phyloP scores from a whole-genome alignment of 2,797 vertebrate species.

The Harpagifer antarcticus region DNA sequence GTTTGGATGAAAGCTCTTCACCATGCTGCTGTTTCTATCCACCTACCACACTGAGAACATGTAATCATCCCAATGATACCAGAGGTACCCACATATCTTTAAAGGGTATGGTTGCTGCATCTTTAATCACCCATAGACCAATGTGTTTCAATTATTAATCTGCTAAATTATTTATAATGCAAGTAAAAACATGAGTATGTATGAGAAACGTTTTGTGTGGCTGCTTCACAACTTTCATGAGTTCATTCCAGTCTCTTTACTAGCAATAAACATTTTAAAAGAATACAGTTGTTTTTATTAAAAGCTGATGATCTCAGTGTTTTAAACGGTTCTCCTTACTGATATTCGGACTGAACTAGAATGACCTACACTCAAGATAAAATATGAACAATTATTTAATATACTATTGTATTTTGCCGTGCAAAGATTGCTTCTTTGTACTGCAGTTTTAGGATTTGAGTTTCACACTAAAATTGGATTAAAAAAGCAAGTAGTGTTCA shows the following conservation, averaged over 20 bases:
- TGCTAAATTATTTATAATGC: constrained; percentile 34
- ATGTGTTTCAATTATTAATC: constrained; percentile 39
- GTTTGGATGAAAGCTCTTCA: neutral
- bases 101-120: constrained; percentile 26
- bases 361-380: neutral
- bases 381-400: neutral
- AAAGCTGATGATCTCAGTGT: constrained; percentile 3
- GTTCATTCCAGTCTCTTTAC: constrained; percentile 11
- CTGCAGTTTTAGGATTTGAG: neutral
- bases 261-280: neutral
- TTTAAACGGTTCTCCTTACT: neutral
- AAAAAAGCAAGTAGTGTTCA: neutral
- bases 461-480: neutral
- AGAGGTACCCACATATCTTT: constrained; percentile 10
- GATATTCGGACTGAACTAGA: neutral
- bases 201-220: neutral
- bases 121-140: constrained; percentile 23
- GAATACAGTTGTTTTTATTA: constrained; percentile 4
- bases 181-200: constrained; percentile 4
- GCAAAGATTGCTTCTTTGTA: neutral
- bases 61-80: constrained; percentile 14
- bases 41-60: neutral
- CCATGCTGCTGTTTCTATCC: neutral
- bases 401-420: neutral
- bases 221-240: constrained; percentile 14